Evolutionary conservation across 2,888 invertebrate species (phyloP).

Genomic region (Megamerina dolium): DNA sequence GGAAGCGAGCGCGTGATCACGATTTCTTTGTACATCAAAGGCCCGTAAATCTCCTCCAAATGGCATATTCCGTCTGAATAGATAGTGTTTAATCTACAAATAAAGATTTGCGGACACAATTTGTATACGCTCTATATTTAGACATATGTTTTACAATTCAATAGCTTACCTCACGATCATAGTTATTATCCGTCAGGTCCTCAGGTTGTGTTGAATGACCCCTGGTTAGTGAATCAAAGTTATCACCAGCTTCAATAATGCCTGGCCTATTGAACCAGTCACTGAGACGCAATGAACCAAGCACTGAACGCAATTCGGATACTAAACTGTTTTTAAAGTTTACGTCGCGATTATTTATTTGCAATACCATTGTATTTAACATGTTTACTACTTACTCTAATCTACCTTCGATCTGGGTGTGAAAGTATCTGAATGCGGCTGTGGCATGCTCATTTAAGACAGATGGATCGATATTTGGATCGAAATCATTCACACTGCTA

Average conservation of each 20-base stretch:
- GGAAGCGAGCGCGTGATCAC: constrained; percentile 78
- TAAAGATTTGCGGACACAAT: background rate
- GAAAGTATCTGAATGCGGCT: constrained; percentile 61
- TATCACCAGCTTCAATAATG: constrained; percentile 52
- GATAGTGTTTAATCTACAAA: constrained; percentile 58
- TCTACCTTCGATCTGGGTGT: constrained; percentile 55
- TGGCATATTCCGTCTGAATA: constrained; percentile 63
- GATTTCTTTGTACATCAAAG: constrained; percentile 76
- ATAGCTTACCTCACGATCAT: constrained; percentile 52
- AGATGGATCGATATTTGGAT: constrained; percentile 53
- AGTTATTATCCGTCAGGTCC: constrained; percentile 69
- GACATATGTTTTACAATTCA: background rate
- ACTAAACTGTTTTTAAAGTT: constrained; percentile 44
- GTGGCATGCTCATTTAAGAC: constrained; percentile 60
- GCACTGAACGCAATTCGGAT: constrained; percentile 47
- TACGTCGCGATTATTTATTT: background rate
- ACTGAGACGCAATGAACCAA: constrained; percentile 50
- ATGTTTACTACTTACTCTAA: constrained; percentile 49
- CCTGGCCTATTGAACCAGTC: constrained; percentile 54
- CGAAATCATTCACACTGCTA: constrained; percentile 52
- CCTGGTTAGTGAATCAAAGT: constrained; percentile 67
- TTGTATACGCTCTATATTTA: constrained; percentile 3
- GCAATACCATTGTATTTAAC: too few species aligned
- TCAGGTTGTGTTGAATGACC: constrained; percentile 73
- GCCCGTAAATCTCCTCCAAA: constrained; percentile 78